Conservation (phyloP, 2,113 vertebrate genomes). For the Jacana jacana region DNA sequence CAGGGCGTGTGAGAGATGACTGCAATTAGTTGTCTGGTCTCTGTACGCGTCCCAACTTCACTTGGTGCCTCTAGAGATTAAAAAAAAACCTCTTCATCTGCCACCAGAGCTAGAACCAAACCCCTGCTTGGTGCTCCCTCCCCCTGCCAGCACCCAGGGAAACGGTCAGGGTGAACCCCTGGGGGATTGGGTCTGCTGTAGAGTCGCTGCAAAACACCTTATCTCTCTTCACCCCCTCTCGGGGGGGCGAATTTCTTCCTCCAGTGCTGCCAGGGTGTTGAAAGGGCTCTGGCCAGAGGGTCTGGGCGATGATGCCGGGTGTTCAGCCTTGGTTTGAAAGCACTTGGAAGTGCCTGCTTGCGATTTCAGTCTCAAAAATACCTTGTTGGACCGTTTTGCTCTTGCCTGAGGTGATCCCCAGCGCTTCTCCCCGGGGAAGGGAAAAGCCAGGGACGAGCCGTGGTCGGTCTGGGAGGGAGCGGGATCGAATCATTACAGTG, state of each 20-base stretch:
- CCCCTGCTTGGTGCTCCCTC: neutral
- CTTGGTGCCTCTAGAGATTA: neutral
- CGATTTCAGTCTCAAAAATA: neutral
- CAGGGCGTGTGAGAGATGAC: neutral
- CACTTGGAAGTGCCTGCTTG: neutral
- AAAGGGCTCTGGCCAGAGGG: neutral
- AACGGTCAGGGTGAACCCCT: neutral
- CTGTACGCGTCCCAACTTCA: neutral
- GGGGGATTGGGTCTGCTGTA: too few species aligned
- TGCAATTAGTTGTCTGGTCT: neutral
- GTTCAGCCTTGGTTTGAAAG: neutral
- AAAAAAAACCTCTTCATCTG: neutral
- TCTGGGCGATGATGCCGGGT: accelerated
- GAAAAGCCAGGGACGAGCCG: accelerated
- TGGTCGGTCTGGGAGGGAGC: neutral
- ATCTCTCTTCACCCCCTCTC: too few species aligned
- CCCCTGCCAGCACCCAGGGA: neutral
- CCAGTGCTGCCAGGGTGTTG: accelerated
- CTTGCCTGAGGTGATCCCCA: too few species aligned
- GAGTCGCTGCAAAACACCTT: accelerated
- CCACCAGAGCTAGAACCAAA: neutral
- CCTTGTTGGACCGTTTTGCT: neutral
- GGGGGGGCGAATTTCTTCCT: too few species aligned
- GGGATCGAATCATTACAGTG: accelerated
- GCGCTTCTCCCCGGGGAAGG: accelerated